A percentile compares a stretch with the other conserved stretches of the same genome.
phyloP scores from a whole-genome alignment of 2,888 invertebrate species.

The Pollenia griseotomentosa region DNA sequence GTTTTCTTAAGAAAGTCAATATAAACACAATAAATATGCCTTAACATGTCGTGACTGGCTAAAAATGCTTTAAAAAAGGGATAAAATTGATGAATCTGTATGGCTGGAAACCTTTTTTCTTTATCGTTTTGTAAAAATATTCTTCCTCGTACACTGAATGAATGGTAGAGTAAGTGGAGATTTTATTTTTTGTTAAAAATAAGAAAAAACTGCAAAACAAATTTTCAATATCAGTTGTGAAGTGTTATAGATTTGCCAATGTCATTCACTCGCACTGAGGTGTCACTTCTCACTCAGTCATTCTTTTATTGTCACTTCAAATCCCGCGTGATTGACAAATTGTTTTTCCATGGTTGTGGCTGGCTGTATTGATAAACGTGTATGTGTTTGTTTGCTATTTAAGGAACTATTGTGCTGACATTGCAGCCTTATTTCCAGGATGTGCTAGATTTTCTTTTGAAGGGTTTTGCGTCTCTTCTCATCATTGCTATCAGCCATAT shows the following conservation, averaged over 20 bases:
- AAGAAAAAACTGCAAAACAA: not conserved
- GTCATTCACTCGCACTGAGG: slow-evolving; percentile 49
- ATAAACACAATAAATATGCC: slow-evolving; percentile 53
- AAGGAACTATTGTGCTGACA: slow-evolving; percentile 45
- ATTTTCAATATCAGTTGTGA: slow-evolving; percentile 52
- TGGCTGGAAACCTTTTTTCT: slow-evolving; percentile 22
- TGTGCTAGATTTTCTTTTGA: slow-evolving; percentile 17
- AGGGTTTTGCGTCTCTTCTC: slow-evolving; percentile 31
- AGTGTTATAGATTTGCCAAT: slow-evolving; percentile 51
- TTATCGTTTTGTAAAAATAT: not conserved
- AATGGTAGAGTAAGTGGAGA: not conserved
- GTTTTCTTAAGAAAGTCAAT: slow-evolving; percentile 66
- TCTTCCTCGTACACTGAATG: not conserved
- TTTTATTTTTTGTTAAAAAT: slow-evolving; percentile 25
- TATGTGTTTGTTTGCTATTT: slow-evolving; percentile 26
- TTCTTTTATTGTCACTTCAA: slow-evolving; percentile 69
- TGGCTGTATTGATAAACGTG: not conserved
- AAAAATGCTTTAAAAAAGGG: slow-evolving; percentile 23
- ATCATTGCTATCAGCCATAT: slow-evolving; percentile 23
- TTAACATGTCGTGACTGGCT: slow-evolving; percentile 64
- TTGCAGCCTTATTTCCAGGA: slow-evolving; percentile 43
- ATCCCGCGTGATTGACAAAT: slow-evolving; percentile 71
- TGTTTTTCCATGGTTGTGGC: slow-evolving; percentile 57
- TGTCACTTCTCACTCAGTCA: slow-evolving; percentile 57
- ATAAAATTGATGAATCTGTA: slow-evolving; percentile 52